Evolutionary conservation across 1,140 invertebrate species (phyloP), one percentile per base, ranked within the genome.

Genomic region (Spodoptera frugiperda): DNA sequence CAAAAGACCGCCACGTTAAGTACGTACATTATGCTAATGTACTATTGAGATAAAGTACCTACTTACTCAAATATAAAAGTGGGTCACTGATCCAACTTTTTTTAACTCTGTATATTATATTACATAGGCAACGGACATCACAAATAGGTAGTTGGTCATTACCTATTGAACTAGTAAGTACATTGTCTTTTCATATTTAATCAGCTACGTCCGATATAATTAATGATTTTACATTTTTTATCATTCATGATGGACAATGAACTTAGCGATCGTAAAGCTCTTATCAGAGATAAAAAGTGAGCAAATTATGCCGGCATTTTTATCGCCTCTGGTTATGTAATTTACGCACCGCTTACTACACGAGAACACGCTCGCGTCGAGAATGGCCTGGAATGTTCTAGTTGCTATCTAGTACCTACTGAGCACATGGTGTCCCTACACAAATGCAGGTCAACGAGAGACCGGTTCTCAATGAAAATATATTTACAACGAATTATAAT

Each of bases 271-370:
- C 15, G 44, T 48, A 65, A 6, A 10, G 2, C 15, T 49, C 44
- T 70, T 70, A 70, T 70, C 67, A 70, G 48, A 51, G 19, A 30
- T 53, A 51, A 30, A 68, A 46, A 46, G 17, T 21, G 61, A 48
- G 61, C 48, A 33, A 68, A 53, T 33, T 53, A 49, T 14, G 65
- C 9, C 48, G 46, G 65, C 21, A 9, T 68, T 68, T 53, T 68
- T 68, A 68, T 53, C 61, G 39, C 17, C 21, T 33, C 65, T 30
- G 2, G 48, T 68, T 68, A 68, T 53, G 65, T 68, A 68, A 68
- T 68, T 33, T 51, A 30, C 46, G 19, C 19, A 12, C 33, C 11
- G 11, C 44, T 30, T 51, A 8, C 59, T 12, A 12, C 15, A 10
- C 17, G 59, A 2, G 25, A 3, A 25, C 2, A 25, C 1, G 51